A percentile compares a stretch with the other conserved stretches of the same genome.
phyloP scores from a whole-genome alignment of 2,888 invertebrate genomes.

The Pimpla rufipes region DNA sequence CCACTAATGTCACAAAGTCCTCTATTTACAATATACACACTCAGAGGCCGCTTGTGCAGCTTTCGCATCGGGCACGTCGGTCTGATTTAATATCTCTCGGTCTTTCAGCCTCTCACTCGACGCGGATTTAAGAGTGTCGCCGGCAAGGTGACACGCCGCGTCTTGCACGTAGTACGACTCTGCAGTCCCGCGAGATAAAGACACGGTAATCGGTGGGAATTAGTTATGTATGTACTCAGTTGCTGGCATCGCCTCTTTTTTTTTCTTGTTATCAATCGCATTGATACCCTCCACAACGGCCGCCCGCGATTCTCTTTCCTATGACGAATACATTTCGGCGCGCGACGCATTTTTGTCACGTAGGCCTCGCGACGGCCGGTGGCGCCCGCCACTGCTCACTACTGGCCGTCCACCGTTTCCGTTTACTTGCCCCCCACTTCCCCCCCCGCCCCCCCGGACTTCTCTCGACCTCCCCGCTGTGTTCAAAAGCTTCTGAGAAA shows the following conservation, averaged over 20 bases:
- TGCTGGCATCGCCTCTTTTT: neutral
- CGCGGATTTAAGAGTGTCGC: neutral
- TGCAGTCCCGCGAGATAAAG: constrained; percentile 18
- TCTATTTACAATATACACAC: neutral
- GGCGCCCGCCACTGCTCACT: neutral
- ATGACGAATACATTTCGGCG: constrained; percentile 4
- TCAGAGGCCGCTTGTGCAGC: neutral
- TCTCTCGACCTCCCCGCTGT: neutral
- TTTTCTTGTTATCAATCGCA: constrained; percentile 16
- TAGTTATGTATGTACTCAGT: neutral
- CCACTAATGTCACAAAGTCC: neutral
- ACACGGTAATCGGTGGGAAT: constrained; percentile 3
- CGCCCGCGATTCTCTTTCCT: neutral
- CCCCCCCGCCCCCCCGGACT: neutral
- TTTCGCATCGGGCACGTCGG: neutral
- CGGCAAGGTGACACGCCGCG: constrained; percentile 14
- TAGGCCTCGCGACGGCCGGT: neutral
- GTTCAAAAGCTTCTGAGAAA: neutral
- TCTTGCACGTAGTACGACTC: constrained; percentile 18
- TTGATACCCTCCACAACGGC: neutral
- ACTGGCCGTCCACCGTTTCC: constrained; percentile 5
- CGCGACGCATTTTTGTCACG: constrained; percentile 21
- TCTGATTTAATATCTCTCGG: neutral
- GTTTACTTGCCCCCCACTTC: neutral
- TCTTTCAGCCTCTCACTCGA: constrained; percentile 19